These are phyloP conservation scores for Physocephala rufipes DNA, from an alignment of 2,888 invertebrate species.

Conservation along the genomic window DNA sequence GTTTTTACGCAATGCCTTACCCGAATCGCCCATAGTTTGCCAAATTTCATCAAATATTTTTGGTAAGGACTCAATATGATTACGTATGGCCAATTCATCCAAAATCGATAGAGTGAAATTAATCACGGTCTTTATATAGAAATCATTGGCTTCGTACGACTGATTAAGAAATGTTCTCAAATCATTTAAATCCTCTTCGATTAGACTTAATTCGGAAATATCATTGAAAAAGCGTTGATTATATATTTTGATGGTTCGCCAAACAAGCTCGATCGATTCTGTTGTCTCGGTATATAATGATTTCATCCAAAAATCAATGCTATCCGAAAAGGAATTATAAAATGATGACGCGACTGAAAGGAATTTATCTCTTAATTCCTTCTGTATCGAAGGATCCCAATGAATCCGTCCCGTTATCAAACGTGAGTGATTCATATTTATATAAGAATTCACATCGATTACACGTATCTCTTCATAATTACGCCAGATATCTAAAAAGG, in stretches of 20 bases:
- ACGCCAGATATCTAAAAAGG: constrained; percentile 80
- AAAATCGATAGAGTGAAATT: constrained; percentile 75
- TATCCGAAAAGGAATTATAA: constrained; percentile 68
- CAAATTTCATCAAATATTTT: constrained; percentile 84
- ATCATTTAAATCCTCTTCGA: constrained; percentile 71
- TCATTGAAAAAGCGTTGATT: constrained; percentile 78
- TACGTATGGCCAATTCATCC: constrained; percentile 80
- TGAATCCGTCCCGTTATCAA: constrained; percentile 80
- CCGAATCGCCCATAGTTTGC: constrained; percentile 87
- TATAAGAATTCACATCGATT: constrained; percentile 80
- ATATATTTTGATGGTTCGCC: constrained; percentile 79
- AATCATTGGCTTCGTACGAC: constrained; percentile 83
- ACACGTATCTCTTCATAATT: constrained; percentile 82
- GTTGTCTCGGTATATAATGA: constrained; percentile 76
- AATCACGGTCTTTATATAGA: constrained; percentile 82
- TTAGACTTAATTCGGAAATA: constrained; percentile 72
- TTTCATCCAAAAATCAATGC: constrained; percentile 73
- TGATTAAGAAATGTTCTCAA: constrained; percentile 77
- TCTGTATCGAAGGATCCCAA: constrained; percentile 81
- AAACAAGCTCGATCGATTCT: constrained; percentile 74
- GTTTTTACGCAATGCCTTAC: constrained; percentile 79
- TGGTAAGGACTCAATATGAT: constrained; percentile 81
- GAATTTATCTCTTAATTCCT: constrained; percentile 69
- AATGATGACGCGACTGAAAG: constrained; percentile 65
- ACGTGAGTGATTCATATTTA: constrained; percentile 84